These are phyloP conservation scores for Idaea biselata DNA, from an alignment of 2,888 invertebrate genomes.

Conservation along the genomic window DNA sequence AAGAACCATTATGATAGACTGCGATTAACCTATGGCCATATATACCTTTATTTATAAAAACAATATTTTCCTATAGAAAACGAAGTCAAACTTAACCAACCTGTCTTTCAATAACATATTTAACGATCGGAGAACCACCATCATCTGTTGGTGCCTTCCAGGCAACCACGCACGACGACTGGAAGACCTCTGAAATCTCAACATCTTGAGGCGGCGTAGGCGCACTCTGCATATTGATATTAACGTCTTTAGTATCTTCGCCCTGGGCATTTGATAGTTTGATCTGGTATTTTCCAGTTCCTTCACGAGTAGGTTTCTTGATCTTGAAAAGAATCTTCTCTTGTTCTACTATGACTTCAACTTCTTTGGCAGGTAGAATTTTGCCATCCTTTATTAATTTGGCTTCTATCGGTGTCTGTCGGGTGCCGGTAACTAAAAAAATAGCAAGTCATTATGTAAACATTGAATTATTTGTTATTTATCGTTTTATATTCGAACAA, in stretches of 20 bases:
- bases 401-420: slow-evolving; percentile 93
- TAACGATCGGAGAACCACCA: slow-evolving; percentile 91
- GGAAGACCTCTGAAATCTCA: slow-evolving; percentile 92
- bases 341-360: slow-evolving; percentile 94
- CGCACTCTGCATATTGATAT: slow-evolving; percentile 92
- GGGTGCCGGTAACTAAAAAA: slow-evolving; percentile 89
- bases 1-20: too few relatives aligned
- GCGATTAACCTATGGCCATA: too few relatives aligned
- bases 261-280: slow-evolving; percentile 96
- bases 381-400: slow-evolving; percentile 96
- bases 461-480: background rate
- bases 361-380: slow-evolving; percentile 91
- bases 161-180: slow-evolving; percentile 91
- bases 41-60: background rate
- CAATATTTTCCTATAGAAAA: background rate
- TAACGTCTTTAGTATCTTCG: slow-evolving; percentile 91
- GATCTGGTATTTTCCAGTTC: slow-evolving; percentile 95
- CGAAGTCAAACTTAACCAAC: slow-evolving; percentile 31
- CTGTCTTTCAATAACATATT: slow-evolving; percentile 94
- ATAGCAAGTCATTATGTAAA: background rate
- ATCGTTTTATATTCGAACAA: too few relatives aligned
- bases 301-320: slow-evolving; percentile 92
- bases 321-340: slow-evolving; percentile 95
- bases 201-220: slow-evolving; percentile 92
- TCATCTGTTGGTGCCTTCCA: slow-evolving; percentile 94